Evolutionary conservation across 2,113 vertebrate species (phyloP), one percentile per base, ranked within the genome.

Genomic region (Dermatemys mawii): DNA sequence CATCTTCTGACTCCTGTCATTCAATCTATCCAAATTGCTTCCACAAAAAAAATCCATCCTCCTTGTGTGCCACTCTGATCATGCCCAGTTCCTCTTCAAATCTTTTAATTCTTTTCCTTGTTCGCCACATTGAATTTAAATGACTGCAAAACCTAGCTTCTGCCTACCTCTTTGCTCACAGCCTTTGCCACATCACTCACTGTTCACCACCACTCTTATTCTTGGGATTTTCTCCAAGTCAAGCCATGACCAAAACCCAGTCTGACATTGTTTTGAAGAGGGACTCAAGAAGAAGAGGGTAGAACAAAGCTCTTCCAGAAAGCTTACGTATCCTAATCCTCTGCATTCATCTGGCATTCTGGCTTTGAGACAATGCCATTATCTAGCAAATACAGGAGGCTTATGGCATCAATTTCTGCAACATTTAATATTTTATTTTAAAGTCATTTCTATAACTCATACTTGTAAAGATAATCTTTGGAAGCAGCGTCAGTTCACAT

Each of bases 251-350:
- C 81, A 70, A 96, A 96, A 89, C 93, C 86, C 83, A 91, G 86
- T 86, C 73, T 95, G 90, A 86, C 87, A 96, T 92, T n/a, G n/a
- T n/a, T n/a, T n/a, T n/a, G n/a, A n/a, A n/a, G n/a, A n/a, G n/a
- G n/a, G n/a, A n/a, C n/a, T n/a, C n/a, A n/a, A n/a, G n/a, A n/a
- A n/a, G n/a, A n/a, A n/a, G n/a, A n/a, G n/a, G n/a, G n/a, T n/a
- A n/a, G n/a, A n/a, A 97, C 91, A 95, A 96, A 89, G 17, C 78
- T 92, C 92, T 96, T 93, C 76, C 60, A 97, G 79, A 70, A 93
- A 95, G 90, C 51, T 92, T 83, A 87, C 84, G 93, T 89, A 90
- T 90, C 92, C 96, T 97, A 97, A 96, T 95, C 93, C 90, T 95
- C 94, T 79, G 57, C 19, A 95, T 80, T 29, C 92, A 86, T 84